Evolutionary conservation across 35 echinoderm and acorn worm species (phyloP).

Genomic region (Amphiura filiformis): DNA sequence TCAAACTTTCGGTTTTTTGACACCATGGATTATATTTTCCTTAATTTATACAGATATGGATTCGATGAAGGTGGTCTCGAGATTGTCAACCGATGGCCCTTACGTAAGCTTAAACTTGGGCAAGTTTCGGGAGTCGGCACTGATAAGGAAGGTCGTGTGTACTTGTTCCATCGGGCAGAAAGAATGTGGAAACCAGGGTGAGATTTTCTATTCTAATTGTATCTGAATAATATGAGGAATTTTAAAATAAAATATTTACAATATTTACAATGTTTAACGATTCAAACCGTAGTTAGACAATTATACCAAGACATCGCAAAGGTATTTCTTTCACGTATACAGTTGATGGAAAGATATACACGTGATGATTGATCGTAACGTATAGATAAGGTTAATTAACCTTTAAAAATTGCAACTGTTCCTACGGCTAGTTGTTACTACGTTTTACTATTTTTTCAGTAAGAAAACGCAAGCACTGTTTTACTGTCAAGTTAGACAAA

Average conservation of each 20-base stretch:
- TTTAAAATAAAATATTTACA: neutral
- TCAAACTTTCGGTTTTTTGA: no score
- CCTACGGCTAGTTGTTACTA: no score
- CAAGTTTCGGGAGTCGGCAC: constrained; percentile 72
- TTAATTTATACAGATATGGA: constrained; percentile 10
- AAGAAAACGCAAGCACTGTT: no score
- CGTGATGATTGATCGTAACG: no score
- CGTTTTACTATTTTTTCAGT: no score
- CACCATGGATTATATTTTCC: no score
- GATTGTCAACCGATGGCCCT: constrained; percentile 61
- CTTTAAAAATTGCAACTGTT: no score
- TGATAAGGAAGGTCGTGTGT: constrained; percentile 57
- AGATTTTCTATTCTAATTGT: constrained; percentile 17
- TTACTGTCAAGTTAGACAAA: no score
- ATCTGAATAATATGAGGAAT: neutral
- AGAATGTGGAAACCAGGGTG: constrained; percentile 60
- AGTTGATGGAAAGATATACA: no score
- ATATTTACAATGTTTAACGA: neutral
- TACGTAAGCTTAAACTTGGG: constrained; percentile 45
- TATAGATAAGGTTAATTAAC: no score
- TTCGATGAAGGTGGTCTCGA: constrained; percentile 24
- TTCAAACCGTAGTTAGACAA: neutral
- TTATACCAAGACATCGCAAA: no score
- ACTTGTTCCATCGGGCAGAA: constrained; percentile 60
- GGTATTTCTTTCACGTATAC: no score